Evolutionary conservation across 2,797 vertebrate species (phyloP).

Genomic region (Adelosebastes latens): DNA sequence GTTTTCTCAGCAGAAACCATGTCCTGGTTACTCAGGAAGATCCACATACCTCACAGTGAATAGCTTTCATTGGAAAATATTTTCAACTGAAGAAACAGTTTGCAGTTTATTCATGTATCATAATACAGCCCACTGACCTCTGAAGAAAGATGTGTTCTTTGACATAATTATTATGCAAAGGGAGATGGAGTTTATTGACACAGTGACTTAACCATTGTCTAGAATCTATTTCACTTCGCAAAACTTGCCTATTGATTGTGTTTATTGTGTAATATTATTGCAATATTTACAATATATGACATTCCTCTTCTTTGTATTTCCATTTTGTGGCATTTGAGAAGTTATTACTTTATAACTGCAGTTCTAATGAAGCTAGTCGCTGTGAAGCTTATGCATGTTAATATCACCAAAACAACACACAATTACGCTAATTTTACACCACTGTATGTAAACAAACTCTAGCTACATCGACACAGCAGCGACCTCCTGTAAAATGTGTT

Average conservation of each 20-base stretch:
- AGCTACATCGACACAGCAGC: neutral
- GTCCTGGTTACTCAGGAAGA: neutral
- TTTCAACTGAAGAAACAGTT: neutral
- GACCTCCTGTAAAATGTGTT: constrained; percentile 40
- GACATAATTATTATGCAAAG: neutral
- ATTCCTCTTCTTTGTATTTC: neutral
- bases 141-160: neutral
- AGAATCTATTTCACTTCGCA: neutral
- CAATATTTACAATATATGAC: neutral
- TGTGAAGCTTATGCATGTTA: neutral
- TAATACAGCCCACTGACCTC: neutral
- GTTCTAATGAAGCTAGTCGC: neutral
- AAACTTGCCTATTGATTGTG: neutral
- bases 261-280: neutral
- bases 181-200: neutral
- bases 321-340: neutral
- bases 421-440: neutral
- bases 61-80: neutral
- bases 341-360: neutral
- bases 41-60: neutral
- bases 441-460: neutral
- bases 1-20: neutral
- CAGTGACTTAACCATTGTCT: neutral
- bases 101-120: neutral
- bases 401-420: neutral